A percentile compares a stretch with the other conserved stretches of the same genome.
These are phyloP conservation scores for Cyclina sinensis DNA, from an alignment of 1,140 invertebrate genomes.

Conservation along the genomic window DNA sequence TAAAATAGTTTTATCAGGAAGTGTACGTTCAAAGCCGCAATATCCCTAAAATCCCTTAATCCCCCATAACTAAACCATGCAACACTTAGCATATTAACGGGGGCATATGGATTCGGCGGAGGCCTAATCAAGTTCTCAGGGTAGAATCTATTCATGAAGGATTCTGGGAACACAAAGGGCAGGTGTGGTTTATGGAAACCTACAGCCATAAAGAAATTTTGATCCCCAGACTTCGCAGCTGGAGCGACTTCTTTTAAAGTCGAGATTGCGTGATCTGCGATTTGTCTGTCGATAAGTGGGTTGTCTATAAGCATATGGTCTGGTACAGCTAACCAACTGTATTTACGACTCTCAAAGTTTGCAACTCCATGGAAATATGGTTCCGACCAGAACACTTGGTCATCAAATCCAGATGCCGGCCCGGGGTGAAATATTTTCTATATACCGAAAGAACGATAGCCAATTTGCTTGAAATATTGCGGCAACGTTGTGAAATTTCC, in stretches of 20 bases:
- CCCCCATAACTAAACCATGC: slow-evolving; percentile 63
- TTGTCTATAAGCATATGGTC: not conserved
- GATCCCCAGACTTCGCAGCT: not conserved
- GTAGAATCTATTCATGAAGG: slow-evolving; percentile 56
- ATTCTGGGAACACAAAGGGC: slow-evolving; percentile 70
- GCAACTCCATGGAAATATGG: slow-evolving; percentile 36
- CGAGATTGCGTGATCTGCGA: slow-evolving; percentile 23
- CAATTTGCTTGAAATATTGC: slow-evolving; percentile 65
- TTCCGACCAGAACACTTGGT: slow-evolving; percentile 53
- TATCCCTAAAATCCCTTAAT: slow-evolving; percentile 44
- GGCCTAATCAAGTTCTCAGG: slow-evolving; percentile 51
- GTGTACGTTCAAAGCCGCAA: slow-evolving; percentile 25
- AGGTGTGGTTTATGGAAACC: slow-evolving; percentile 77
- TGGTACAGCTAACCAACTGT: slow-evolving; percentile 29
- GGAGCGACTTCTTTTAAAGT: slow-evolving; percentile 8
- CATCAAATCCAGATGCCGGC: slow-evolving; percentile 5
- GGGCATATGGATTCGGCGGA: slow-evolving; percentile 45
- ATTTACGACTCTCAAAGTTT: slow-evolving; percentile 4
- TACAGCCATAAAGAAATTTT: slow-evolving; percentile 74
- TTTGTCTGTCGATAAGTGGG: slow-evolving; percentile 18
- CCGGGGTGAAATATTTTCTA: slow-evolving; percentile 59
- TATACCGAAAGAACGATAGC: slow-evolving; percentile 52
- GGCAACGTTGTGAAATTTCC: slow-evolving; percentile 64
- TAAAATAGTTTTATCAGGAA: slow-evolving; percentile 55
- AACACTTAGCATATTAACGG: slow-evolving; percentile 50